Conservation (phyloP, 2,113 vertebrate genomes). For the Psephotus haematonotus region DNA sequence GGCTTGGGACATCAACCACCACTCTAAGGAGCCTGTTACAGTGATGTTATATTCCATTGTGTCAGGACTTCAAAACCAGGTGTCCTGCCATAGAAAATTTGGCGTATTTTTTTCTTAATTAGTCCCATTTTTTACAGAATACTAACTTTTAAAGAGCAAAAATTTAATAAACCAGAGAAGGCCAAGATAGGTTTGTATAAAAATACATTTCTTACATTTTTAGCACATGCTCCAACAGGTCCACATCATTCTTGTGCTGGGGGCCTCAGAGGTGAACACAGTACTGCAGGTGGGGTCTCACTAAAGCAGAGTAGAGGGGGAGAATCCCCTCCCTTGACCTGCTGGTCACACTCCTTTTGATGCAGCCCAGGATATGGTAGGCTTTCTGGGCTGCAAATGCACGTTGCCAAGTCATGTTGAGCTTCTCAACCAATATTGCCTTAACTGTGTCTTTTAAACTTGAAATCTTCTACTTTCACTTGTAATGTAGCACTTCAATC, state of each 20-base stretch:
- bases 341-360: background rate
- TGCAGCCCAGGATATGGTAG: background rate
- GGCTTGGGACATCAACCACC: background rate
- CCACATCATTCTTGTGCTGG: background rate
- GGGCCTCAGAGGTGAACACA: background rate
- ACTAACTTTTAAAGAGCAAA: background rate
- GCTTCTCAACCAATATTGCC: background rate
- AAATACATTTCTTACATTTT: background rate
- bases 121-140: background rate
- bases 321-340: background rate
- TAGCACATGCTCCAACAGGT: background rate
- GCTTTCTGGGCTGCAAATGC: background rate
- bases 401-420: background rate
- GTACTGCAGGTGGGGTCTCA: background rate
- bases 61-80: background rate
- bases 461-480: background rate
- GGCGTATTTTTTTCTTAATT: background rate
- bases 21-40: background rate
- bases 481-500: background rate
- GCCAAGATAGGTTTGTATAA: background rate
- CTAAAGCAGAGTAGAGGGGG: background rate
- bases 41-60: background rate
- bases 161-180: background rate
- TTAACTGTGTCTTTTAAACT: background rate
- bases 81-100: background rate